Percentiles rank a stretch among this genome's conserved stretches.
Conservation (phyloP, 2,113 vertebrate genomes). For the Laticauda colubrina region DNA sequence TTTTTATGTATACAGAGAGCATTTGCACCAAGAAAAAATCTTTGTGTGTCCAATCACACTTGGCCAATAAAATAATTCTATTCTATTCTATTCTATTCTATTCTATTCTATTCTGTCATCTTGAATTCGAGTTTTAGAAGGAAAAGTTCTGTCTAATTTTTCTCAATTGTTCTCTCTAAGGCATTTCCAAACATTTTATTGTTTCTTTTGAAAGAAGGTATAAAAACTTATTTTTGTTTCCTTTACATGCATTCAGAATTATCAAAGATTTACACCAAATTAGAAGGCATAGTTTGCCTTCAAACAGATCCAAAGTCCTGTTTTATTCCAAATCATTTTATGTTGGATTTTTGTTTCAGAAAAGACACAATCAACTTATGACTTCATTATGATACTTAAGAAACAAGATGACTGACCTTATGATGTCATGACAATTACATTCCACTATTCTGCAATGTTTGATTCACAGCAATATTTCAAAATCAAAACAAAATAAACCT, state of each 20-base stretch:
- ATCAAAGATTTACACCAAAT: not conserved
- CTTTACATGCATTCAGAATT: not conserved
- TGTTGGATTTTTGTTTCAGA: not conserved
- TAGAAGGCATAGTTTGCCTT: not conserved
- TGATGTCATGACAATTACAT: fast-evolving
- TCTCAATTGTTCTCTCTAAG: not conserved
- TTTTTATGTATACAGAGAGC: no score
- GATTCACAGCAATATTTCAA: constrained; percentile 5
- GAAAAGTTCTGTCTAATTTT: not conserved
- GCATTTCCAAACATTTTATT: not conserved
- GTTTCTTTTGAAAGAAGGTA: not conserved
- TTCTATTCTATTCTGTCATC: not conserved
- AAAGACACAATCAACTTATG: not conserved
- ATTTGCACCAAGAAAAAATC: no score
- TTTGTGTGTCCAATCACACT: no score
- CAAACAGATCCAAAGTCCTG: not conserved
- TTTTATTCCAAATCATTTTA: not conserved
- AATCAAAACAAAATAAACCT: constrained; percentile 47
- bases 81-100: no score
- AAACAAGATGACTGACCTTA: not conserved
- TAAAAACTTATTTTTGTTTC: not conserved
- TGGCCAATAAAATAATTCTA: no score
- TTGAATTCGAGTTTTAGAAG: not conserved
- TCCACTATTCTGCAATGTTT: constrained; percentile 16
- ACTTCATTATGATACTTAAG: not conserved